phyloP scores from a whole-genome alignment of 2,113 vertebrate genomes.

The Lampris megalopsis region DNA sequence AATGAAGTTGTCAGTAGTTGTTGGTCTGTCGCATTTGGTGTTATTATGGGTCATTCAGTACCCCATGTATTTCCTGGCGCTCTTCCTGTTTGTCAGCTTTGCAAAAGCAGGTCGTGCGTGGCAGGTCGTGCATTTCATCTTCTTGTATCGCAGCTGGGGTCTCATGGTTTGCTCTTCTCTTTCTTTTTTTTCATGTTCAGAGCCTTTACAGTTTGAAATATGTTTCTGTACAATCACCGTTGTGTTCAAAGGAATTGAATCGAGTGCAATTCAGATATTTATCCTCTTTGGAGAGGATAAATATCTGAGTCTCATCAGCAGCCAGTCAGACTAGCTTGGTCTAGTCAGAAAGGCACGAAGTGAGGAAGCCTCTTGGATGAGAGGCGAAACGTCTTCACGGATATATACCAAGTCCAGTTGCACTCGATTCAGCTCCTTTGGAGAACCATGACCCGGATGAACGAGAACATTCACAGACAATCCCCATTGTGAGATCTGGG shows the following conservation, averaged over 20 bases:
- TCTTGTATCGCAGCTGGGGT: neutral
- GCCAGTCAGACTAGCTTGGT: too few relatives aligned
- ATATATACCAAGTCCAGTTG: too few relatives aligned
- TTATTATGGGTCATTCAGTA: conserved; percentile 48
- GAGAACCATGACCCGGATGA: too few relatives aligned
- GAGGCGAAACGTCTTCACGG: too few relatives aligned
- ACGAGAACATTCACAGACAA: neutral
- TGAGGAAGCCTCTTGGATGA: too few relatives aligned
- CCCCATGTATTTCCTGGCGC: conserved; percentile 63
- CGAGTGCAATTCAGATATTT: too few relatives aligned
- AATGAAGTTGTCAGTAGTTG: conserved; percentile 12
- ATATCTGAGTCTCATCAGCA: too few relatives aligned
- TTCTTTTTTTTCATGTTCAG: neutral
- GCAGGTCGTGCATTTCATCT: neutral
- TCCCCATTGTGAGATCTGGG: neutral
- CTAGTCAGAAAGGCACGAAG: too few relatives aligned
- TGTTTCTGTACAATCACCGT: too few relatives aligned
- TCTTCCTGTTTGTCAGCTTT: conserved; percentile 76
- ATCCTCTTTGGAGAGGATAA: too few relatives aligned
- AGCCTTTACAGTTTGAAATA: neutral
- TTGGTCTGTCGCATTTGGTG: conserved; percentile 32
- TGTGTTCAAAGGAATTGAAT: too few relatives aligned
- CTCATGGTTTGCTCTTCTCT: neutral
- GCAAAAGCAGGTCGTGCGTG: conserved; percentile 63
- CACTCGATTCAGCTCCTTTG: too few relatives aligned